Percentiles rank a stretch among this genome's conserved stretches.
Conservation (phyloP, 1,140 invertebrate genomes). For the Choristoneura fumiferana region DNA sequence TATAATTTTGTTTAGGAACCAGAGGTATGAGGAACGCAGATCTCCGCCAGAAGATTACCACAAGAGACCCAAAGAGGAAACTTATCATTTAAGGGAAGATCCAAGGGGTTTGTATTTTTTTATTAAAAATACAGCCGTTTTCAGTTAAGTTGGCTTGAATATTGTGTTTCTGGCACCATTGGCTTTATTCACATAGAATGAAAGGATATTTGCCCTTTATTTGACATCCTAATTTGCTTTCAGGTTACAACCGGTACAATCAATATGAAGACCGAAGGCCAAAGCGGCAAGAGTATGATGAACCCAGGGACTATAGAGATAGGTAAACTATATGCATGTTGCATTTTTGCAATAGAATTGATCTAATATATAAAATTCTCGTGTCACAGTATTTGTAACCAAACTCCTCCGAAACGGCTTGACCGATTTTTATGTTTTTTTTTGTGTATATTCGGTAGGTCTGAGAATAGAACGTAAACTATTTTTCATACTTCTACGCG, state of each 20-base stretch:
- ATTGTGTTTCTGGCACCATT: no score
- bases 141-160: no score
- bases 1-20: slow-evolving; percentile 31
- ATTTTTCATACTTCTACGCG: neutral
- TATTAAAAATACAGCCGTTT: no score
- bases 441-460: no score
- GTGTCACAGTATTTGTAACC: no score
- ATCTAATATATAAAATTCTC: no score
- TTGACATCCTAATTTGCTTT: slow-evolving; percentile 23
- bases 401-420: no score
- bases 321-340: slow-evolving; percentile 50
- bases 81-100: slow-evolving; percentile 51
- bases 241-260: slow-evolving; percentile 56
- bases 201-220: neutral
- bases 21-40: slow-evolving; percentile 51
- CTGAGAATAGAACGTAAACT: no score
- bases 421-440: no score
- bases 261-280: slow-evolving; percentile 52
- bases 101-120: slow-evolving; percentile 38
- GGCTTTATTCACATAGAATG: no score
- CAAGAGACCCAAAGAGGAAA: slow-evolving; percentile 49
- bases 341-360: no score
- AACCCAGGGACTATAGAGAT: slow-evolving; percentile 52
- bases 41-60: slow-evolving; percentile 41
- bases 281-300: slow-evolving; percentile 48